Evolutionary conservation across 2,797 vertebrate species (phyloP), one percentile per base, ranked within the genome.

Genomic region (Heliangelus exortis): DNA sequence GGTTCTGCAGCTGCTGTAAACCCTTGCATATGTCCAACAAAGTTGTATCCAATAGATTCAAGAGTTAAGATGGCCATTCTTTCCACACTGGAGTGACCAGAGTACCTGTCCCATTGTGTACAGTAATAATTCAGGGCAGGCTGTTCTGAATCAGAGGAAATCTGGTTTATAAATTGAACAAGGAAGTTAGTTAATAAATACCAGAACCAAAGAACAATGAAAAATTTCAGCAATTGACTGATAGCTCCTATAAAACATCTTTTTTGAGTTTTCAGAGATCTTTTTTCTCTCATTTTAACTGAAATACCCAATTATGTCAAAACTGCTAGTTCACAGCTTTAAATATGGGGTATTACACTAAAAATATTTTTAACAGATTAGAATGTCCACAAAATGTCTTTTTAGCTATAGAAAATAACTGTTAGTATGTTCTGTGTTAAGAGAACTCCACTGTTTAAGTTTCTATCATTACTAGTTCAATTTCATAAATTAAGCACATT

Each of bases 101-200:
- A 85, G 5, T 65, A 83, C 12, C 29, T 59, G 22, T 89, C 41
- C 23, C 36, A 54, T 12, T 47, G 10, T 58, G 31, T 55, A 50
- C 17, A 81, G 48, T 26, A 87, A 65, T 86, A 91, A 78, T 55
- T 94, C 68, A 94, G 28, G 10, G 16, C n/a, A 83, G 48, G 9
- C 26, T 87, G 34, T 71, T 94, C 61, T 85, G 61, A 85, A 71
- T 68, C 33, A 74, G 28, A 80, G 57, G 53, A 91, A 80, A 87
- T 77, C 34, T 89, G 43, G 21, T 36, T 74, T 51, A 72, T 91
- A 91, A 93, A 89, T 62, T 87, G 74, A 79, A 69, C 34, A 89
- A 55, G 54, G 39, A 78, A 84, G 19, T n/a, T 19, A 41, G n/a
- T 58, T 82, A 73, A 76, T n/a, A 82, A 82, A 89, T 57, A 48